Percentiles rank a stretch among this genome's conserved stretches.
phyloP scores from a whole-genome alignment of 1,140 invertebrate species.

The Hylaeus volcanicus region DNA sequence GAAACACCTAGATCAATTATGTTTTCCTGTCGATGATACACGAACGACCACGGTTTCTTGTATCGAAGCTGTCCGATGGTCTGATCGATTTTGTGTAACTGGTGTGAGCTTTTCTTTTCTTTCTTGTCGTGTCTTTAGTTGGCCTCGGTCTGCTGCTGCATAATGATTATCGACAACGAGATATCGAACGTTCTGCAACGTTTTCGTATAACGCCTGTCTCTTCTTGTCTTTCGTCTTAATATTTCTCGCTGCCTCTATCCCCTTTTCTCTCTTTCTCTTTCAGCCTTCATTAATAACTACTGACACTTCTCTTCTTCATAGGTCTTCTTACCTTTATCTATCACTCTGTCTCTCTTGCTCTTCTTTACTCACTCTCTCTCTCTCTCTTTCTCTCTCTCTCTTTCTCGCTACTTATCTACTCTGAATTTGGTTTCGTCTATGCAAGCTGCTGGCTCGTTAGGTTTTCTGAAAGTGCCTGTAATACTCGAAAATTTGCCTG shows the following conservation, averaged over 20 bases:
- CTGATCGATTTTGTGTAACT: slow-evolving; percentile 55
- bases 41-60: slow-evolving; percentile 18
- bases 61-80: slow-evolving; percentile 41
- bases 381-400: neutral
- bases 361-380: neutral
- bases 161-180: slow-evolving; percentile 46
- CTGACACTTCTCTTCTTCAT: neutral
- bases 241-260: neutral
- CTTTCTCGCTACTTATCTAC: slow-evolving; percentile 26
- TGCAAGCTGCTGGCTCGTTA: slow-evolving; percentile 65
- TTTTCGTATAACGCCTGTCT: slow-evolving; percentile 42
- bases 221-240: neutral
- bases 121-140: slow-evolving; percentile 48
- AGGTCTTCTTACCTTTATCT: neutral
- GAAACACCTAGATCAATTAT: slow-evolving; percentile 9
- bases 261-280: slow-evolving; percentile 8
- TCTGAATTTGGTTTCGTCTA: slow-evolving; percentile 55
- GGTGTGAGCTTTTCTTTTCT: slow-evolving; percentile 57
- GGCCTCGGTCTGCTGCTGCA: slow-evolving; percentile 52
- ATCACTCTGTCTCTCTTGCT: neutral
- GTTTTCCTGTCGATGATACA: slow-evolving; percentile 18
- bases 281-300: neutral
- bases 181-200: slow-evolving; percentile 40
- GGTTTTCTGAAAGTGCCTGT: slow-evolving; percentile 65
- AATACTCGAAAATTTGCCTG: slow-evolving; percentile 62